Evolutionary conservation across 2,113 vertebrate genomes (phyloP).

Genomic region (Leptobrachium leishanense): DNA sequence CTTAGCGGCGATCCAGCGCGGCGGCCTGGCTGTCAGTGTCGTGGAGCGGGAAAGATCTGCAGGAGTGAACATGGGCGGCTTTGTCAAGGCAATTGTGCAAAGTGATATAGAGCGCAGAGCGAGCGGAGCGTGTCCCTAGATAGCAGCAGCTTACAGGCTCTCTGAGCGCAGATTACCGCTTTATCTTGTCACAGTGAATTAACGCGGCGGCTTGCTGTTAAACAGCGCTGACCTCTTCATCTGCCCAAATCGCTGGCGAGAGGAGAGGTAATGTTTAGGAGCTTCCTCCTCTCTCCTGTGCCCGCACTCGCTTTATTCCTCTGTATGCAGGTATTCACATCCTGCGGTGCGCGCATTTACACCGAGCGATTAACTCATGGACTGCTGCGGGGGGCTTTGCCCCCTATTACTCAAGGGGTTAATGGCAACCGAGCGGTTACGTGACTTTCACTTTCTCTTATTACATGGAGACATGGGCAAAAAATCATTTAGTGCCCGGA

Average conservation of each 20-base stretch:
- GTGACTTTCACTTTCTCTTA: too few relatives aligned
- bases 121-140: slow-evolving; percentile 75
- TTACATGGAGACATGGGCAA: too few relatives aligned
- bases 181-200: slow-evolving; percentile 98
- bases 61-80: slow-evolving; percentile 71
- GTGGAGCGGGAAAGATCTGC: slow-evolving; percentile 78
- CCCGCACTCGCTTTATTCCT: not conserved
- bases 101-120: slow-evolving; percentile 85
- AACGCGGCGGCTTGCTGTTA: slow-evolving; percentile 77
- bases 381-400: too few relatives aligned
- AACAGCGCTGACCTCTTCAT: slow-evolving; percentile 91
- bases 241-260: slow-evolving; percentile 74
- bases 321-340: not conserved
- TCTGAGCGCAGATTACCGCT: slow-evolving; percentile 84
- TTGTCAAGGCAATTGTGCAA: slow-evolving; percentile 85
- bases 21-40: slow-evolving; percentile 69
- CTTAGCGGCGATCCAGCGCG: slow-evolving; percentile 59
- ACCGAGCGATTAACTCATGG: too few relatives aligned
- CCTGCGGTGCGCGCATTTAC: too few relatives aligned
- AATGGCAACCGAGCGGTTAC: too few relatives aligned
- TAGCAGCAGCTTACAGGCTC: slow-evolving; percentile 75
- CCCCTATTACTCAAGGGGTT: too few relatives aligned
- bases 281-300: slow-evolving; percentile 19
- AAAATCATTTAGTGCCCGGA: too few relatives aligned
- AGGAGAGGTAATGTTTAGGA: slow-evolving; percentile 69